These are phyloP conservation scores for Ellobius talpinus DNA, from an alignment of 2,113 vertebrate species.

Conservation along the genomic window DNA sequence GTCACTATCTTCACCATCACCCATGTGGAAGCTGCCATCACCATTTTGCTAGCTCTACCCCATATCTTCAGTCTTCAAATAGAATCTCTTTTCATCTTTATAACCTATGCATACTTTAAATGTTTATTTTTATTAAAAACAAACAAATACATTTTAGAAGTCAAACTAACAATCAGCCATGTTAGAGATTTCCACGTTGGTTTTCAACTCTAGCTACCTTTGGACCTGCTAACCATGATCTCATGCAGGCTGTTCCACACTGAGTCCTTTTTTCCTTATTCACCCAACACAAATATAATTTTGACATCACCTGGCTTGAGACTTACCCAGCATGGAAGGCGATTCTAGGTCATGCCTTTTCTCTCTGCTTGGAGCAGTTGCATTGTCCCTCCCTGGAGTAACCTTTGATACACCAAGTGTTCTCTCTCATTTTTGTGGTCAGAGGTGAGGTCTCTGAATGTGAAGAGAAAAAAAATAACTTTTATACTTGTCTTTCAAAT, in stretches of 20 bases:
- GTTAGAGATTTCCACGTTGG: not conserved
- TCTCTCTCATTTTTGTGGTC: not conserved
- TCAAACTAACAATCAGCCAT: not conserved
- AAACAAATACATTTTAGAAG: not conserved
- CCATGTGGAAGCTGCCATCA: not conserved
- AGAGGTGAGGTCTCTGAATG: not conserved
- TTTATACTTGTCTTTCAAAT: conserved; percentile 14
- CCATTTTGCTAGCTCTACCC: not conserved
- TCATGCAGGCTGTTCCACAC: not conserved
- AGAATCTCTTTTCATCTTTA: not conserved
- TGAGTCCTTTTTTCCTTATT: not conserved
- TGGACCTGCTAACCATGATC: not conserved
- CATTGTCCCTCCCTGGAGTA: not conserved
- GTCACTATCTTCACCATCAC: not conserved
- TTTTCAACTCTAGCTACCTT: not conserved
- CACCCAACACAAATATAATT: not conserved
- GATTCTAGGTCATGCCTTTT: not conserved
- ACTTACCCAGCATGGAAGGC: not conserved
- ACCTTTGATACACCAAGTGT: not conserved
- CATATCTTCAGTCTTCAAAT: not conserved
- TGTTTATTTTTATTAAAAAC: not conserved
- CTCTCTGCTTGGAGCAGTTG: not conserved
- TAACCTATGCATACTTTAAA: not conserved
- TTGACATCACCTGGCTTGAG: not conserved
- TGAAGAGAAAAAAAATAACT: not conserved